Evolutionary conservation across 2,888 invertebrate genomes (phyloP), one percentile per base, ranked within the genome.

Genomic region (Petrolisthes cinctipes): DNA sequence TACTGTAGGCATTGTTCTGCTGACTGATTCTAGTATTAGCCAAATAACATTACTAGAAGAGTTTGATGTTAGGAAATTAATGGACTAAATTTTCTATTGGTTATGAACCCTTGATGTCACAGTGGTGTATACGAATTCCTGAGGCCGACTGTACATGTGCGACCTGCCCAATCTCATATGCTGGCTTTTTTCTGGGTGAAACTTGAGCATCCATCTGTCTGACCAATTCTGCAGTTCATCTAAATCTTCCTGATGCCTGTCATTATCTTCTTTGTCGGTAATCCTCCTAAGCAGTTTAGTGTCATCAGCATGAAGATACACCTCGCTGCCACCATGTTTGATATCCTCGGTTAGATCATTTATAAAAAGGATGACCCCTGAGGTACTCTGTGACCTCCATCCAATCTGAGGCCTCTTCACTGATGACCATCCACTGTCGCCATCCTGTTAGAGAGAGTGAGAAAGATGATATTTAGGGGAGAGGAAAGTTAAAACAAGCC

Each of bases 121-220:
- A n/a, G n/a, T n/a, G n/a, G n/a, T n/a, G n/a, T n/a, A n/a, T n/a
- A n/a, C n/a, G n/a, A n/a, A n/a, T n/a, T n/a, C n/a, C n/a, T n/a
- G n/a, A n/a, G n/a, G n/a, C n/a, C n/a, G n/a, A n/a, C n/a, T n/a
- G n/a, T n/a, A n/a, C 11, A 37, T n/a, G 5, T 78, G 11, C 14
- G 20, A 78, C n/a, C 37, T 78, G 11, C 78, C 78, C n/a, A 78
- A 11, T 78, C 78, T 78, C 78, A 78, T 78, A 78, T 78, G 78
- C 37, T 37, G 20, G 37, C 71, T 71, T 20, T 71, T 71, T n/a
- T 71, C 71, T n/a, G n/a, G 71, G 3, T 71, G 1, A 20, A 81
- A 81, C 7, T 81, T 81, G 20, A 81, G 81, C 81, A 81, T 81
- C 81, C 53, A 57, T 81, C 14, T 81, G 54, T 81, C 81, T 7